Percentiles rank a stretch among this genome's conserved stretches.
phyloP scores from a whole-genome alignment of 1,140 invertebrate genomes.

The Panagrolaimus sp. region DNA sequence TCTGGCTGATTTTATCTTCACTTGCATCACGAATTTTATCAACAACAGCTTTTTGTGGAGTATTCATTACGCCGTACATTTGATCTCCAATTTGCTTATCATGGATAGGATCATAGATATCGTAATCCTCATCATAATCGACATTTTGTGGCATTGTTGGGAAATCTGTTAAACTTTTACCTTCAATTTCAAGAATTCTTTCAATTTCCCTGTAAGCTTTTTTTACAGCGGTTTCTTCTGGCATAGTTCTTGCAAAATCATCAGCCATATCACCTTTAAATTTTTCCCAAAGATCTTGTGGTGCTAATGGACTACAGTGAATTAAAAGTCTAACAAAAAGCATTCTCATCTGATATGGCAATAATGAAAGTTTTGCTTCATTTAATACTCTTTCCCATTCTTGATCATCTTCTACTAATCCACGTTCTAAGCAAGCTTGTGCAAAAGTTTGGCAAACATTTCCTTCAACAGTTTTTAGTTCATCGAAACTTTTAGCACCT shows the following conservation, averaged over 20 bases:
- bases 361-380: slow-evolving; percentile 2
- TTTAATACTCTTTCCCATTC: slow-evolving; percentile 19
- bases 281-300: slow-evolving; percentile 28
- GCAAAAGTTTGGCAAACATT: slow-evolving; percentile 18
- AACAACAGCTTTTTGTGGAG: background rate
- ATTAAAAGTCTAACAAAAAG: slow-evolving; percentile 19
- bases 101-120: background rate
- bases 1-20: background rate
- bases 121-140: slow-evolving; percentile 14
- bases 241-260: slow-evolving; percentile 16
- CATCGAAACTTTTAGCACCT: slow-evolving; percentile 34
- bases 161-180: background rate
- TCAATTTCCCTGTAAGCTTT: background rate
- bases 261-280: slow-evolving; percentile 18
- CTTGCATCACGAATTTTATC: background rate
- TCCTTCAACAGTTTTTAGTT: slow-evolving; percentile 35
- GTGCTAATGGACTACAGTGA: slow-evolving; percentile 3
- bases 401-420: slow-evolving; percentile 18
- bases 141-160: background rate
- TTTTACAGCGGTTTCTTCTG: background rate
- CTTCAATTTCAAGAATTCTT: background rate
- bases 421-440: slow-evolving; percentile 11
- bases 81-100: background rate
- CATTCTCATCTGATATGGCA: slow-evolving; percentile 16
- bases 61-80: background rate